Percentiles rank a stretch among this genome's conserved stretches.
These are phyloP conservation scores for Odontothrips loti DNA, from an alignment of 2,888 invertebrate species.

Conservation along the genomic window DNA sequence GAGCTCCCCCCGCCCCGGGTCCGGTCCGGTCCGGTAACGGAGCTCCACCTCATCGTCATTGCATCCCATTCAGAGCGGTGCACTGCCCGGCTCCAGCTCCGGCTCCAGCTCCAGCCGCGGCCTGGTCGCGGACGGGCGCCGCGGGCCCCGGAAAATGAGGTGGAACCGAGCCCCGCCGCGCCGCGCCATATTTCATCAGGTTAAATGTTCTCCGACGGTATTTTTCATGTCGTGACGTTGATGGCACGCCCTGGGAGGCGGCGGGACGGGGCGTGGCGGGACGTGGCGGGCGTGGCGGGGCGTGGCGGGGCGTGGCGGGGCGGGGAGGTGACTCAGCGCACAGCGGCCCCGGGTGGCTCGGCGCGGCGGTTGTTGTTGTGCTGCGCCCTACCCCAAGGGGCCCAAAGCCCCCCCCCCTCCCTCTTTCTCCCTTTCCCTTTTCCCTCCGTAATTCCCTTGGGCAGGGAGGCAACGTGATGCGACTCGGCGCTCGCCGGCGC, in stretches of 20 bases:
- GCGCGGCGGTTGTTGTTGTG: no score
- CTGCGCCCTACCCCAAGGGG: neutral
- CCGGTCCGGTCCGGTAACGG: no score
- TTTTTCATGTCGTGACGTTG: slow-evolving; percentile 24
- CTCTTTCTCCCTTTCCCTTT: no score
- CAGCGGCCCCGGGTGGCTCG: no score
- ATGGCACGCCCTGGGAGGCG: slow-evolving; percentile 20
- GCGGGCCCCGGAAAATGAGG: neutral
- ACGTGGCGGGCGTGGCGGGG: neutral
- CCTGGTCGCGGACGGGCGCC: no score
- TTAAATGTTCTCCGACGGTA: neutral
- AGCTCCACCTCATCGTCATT: neutral
- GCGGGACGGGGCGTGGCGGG: neutral
- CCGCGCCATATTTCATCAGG: slow-evolving; percentile 2
- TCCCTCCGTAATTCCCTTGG: no score
- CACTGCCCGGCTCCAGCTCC: neutral
- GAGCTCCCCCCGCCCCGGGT: no score
- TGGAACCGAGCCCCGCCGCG: neutral
- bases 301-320: neutral
- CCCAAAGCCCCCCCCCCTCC: no score
- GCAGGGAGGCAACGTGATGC: neutral
- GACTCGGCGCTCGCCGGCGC: neutral
- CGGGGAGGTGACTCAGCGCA: neutral
- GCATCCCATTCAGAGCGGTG: neutral
- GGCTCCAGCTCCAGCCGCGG: neutral